Base-by-base conservation (phyloP, 2,888 invertebrate genomes). In the Torymus auratus region DNA sequence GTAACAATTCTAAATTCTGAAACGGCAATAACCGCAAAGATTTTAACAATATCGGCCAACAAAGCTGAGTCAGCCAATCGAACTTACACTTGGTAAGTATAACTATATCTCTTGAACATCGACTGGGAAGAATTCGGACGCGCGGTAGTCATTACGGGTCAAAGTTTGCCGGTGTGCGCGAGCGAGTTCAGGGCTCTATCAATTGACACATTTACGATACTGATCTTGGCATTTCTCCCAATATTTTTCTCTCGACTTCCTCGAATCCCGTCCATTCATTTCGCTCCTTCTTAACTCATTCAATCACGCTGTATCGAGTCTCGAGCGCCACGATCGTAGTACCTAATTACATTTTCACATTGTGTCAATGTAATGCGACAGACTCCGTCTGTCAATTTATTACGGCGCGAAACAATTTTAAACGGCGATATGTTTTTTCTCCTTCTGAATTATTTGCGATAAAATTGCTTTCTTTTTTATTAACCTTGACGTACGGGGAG, bases 131-230 rank as follows among this genome's bases (percentile, higher is more conserved):
- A 72, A 56, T 14, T 14, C 41, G 20, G 64, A 52, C 23, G 41
- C 64, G 4, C n/a, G n/a, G 20, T 13, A 28, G 12, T 70, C 55
- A 64, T 52, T 56, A 41, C 72, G 15, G 74, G 78, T 72, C 78
- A 73, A 62, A 80, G 52, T 76, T 80, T 23, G n/a, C 12, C 55
- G 41, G 41, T 41, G 4, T 28, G 41, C 41, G 41, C 41, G 41
- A 41, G 41, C 7, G 80, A 72, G 80, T 71, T 82, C 77, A 80
- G 70, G 61, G 74, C 72, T 72, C 65, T 17, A 78, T 73, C 77
- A 82, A 82, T 82, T 82, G 82, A 74, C 72, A 77, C 70, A 56
- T 77, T 82, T 80, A 74, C 52, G 65, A 77, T 74, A 70, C 68
- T 55, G 70, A 77, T 69, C 73, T 77, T 82, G 76, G 73, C 65